These are phyloP conservation scores for Myathropa florea DNA, from an alignment of 2,888 invertebrate genomes.

Conservation along the genomic window DNA sequence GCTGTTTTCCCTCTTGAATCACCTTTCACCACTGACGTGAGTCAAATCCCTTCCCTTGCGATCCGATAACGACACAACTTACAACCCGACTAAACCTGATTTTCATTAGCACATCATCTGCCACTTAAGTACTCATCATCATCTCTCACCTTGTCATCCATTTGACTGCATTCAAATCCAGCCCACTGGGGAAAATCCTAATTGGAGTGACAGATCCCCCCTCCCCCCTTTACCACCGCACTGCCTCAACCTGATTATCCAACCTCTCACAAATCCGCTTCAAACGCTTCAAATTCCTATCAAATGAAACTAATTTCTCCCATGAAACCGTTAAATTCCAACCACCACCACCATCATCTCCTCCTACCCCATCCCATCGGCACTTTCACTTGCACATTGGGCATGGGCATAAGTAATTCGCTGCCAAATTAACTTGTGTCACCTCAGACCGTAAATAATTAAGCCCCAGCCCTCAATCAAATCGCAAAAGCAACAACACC, in stretches of 20 bases:
- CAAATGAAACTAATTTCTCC: constrained; percentile 1
- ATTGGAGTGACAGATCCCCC: background rate
- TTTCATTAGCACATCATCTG: background rate
- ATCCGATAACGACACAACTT: background rate
- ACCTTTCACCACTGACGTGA: no score
- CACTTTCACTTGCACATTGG: background rate
- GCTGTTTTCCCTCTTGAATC: no score
- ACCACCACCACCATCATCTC: background rate
- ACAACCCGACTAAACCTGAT: background rate
- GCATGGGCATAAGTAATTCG: constrained; percentile 45
- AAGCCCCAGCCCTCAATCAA: background rate
- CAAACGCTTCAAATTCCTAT: background rate
- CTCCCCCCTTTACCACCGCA: background rate
- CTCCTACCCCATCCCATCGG: background rate
- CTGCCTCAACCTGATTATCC: background rate
- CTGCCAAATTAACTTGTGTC: constrained; percentile 20
- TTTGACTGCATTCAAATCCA: background rate
- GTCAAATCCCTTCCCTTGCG: no score
- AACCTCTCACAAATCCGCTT: background rate
- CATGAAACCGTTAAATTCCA: background rate
- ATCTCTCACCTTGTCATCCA: background rate
- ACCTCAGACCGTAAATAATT: constrained; percentile 44
- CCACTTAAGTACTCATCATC: background rate
- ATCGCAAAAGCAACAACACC: no score
- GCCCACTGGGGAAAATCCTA: background rate